Evolutionary conservation across 1,140 invertebrate genomes (phyloP).

Genomic region (Vanessa tameamea): DNA sequence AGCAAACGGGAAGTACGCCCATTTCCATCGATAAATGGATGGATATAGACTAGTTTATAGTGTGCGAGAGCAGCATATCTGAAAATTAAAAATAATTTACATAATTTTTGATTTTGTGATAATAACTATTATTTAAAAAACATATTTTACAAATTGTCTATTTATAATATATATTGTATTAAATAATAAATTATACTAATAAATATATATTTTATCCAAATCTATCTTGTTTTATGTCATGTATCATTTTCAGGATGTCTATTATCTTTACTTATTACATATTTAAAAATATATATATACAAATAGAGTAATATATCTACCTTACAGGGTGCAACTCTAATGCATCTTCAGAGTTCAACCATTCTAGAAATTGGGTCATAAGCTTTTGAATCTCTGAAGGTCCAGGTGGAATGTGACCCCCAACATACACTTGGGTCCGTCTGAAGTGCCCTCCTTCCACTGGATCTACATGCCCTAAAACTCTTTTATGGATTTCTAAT

Average conservation of each 20-base stretch:
- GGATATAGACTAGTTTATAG: conserved; percentile 97
- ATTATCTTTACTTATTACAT: no score
- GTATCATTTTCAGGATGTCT: no score
- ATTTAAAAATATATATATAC: background rate
- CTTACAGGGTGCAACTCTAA: conserved; percentile 92
- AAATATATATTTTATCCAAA: no score
- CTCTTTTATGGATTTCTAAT: conserved; percentile 94
- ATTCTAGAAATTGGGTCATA: conserved; percentile 94
- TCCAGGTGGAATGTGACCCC: conserved; percentile 93
- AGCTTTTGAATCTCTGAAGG: conserved; percentile 89
- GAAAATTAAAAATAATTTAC: conserved; percentile 33
- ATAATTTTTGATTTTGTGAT: no score
- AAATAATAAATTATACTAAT: no score
- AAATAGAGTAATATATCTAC: conserved; percentile 58
- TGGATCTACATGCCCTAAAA: conserved; percentile 96
- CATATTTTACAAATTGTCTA: no score
- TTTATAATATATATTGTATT: no score
- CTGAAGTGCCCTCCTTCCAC: conserved; percentile 91
- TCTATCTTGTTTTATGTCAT: no score
- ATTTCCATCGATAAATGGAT: conserved; percentile 96
- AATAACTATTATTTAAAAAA: no score
- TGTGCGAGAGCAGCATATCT: conserved; percentile 96
- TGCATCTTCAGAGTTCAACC: conserved; percentile 94
- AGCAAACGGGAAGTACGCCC: conserved; percentile 95
- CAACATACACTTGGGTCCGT: conserved; percentile 94